A percentile compares a stretch with the other conserved stretches of the same genome.
Conservation (phyloP, 2,797 vertebrate genomes). For the Liasis olivaceus region DNA sequence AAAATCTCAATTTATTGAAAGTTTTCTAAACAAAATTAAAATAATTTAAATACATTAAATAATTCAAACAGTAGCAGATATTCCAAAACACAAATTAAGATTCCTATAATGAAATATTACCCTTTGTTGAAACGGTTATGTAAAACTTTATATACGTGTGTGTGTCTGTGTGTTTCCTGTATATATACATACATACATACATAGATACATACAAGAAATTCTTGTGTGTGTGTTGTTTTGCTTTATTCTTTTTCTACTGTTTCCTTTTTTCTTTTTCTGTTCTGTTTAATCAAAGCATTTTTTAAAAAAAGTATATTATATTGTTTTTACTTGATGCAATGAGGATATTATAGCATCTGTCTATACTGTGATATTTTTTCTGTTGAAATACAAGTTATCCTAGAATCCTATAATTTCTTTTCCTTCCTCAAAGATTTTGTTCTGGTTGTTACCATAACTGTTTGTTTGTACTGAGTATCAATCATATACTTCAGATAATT, state of each 20-base stretch:
- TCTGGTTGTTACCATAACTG: neutral
- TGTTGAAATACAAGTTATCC: neutral
- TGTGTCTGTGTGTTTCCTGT: neutral
- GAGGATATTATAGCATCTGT: neutral
- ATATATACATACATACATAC: neutral
- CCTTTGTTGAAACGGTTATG: neutral
- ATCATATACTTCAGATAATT: neutral
- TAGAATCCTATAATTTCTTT: neutral
- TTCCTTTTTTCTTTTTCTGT: neutral
- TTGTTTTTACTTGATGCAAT: neutral
- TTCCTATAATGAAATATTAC: neutral
- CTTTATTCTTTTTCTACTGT: neutral
- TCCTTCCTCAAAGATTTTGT: neutral
- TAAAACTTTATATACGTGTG: neutral
- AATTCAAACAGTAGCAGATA: neutral
- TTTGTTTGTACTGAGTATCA: neutral
- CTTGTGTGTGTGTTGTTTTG: neutral
- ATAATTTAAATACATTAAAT: neutral
- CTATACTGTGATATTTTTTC: neutral
- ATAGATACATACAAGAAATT: neutral
- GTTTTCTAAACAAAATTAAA: neutral
- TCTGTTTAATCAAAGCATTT: neutral
- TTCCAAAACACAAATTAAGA: constrained; percentile 22
- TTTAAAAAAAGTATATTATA: neutral
- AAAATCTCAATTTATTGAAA: neutral